Evolutionary conservation across 1,140 invertebrate species (phyloP), one percentile per base, ranked within the genome.

Genomic region (Drosophila truncata): DNA sequence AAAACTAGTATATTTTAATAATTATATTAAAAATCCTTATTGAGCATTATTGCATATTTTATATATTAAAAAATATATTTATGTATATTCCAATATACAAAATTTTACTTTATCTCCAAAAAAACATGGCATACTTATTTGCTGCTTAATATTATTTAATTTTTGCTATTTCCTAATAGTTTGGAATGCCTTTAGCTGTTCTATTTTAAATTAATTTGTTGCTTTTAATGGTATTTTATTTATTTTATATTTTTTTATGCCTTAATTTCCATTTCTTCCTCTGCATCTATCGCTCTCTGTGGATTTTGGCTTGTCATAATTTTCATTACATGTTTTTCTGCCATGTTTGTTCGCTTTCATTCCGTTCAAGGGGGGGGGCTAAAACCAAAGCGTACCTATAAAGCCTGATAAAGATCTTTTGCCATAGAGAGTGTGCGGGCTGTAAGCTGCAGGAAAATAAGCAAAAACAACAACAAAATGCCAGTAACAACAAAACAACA

Each of bases 261-360:
- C 7, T 7, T 14, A 20, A 14, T 16, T 20, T 23, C 1, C 2
- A 49, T 29, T 49, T 31, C 31, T 37, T 13, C 11, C 37, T 20
- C 23, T 60, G 59, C 25, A 50, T 23, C 31, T 66, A 42, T 72
- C 35, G 59, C 50, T 61, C 49, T 62, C 55, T 60, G 77, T 44
- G 59, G 65, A 67, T 79, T 82, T 84, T 78, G 80, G 84, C 85
- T 88, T 88, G 84, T 88, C 84, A 88, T 88, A 88, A 90, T 88
- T 88, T 88, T 88, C 85, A 88, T 88, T 88, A 88, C 85, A 88
- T 88, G 85, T 86, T 86, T 78, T 82, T 67, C 75, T 82, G 84
- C 70, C 83, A 87, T 79, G 76, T 86, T 86, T 84, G 63, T 83
- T 70, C 52, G 69, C 50, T 71, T 70, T 58, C 66, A 42, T 71